Conservation (phyloP, 30 jellyfish, hydroid and myxozoan species). For the Clytia hemisphaerica region DNA sequence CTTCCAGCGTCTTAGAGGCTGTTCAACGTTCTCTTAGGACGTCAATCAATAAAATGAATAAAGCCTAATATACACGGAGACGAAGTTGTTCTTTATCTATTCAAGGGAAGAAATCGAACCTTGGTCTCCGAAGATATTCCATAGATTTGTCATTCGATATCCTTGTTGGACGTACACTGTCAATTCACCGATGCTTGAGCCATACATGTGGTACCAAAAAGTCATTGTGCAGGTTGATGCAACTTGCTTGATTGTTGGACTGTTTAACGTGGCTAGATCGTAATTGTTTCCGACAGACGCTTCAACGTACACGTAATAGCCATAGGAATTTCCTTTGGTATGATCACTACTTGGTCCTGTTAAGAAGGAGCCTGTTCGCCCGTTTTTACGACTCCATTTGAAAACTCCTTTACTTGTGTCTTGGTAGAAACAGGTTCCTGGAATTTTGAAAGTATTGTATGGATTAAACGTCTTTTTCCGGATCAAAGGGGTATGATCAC, state of each 20-base stretch:
- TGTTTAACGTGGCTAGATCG: constrained; percentile 62
- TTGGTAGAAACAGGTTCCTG: constrained; percentile 75
- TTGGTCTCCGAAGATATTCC: constrained; percentile 65
- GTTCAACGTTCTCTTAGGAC: too few species aligned
- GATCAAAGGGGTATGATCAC: too few species aligned
- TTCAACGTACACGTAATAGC: constrained; percentile 83
- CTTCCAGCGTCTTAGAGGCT: too few species aligned
- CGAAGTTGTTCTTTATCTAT: too few species aligned
- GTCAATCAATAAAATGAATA: too few species aligned
- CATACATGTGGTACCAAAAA: constrained; percentile 99
- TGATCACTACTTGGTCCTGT: constrained; percentile 93
- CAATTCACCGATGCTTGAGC: constrained; percentile 79
- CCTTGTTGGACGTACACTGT: constrained; percentile 68
- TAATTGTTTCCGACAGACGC: constrained; percentile 66
- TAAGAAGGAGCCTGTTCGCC: constrained; percentile 65
- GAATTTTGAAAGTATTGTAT: too few species aligned
- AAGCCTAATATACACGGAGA: too few species aligned
- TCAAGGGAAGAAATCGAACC: too few species aligned
- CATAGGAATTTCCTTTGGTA: constrained; percentile 67
- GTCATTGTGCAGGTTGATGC: constrained; percentile 71
- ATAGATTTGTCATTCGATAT: constrained; percentile 46
- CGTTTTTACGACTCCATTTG: constrained; percentile 82
- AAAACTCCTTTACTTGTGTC: constrained; percentile 75
- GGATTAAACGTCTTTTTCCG: too few species aligned
- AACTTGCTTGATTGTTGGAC: constrained; percentile 75